These are phyloP conservation scores for Lycocorax pyrrhopterus DNA, from an alignment of 2,113 vertebrate genomes.

Conservation along the genomic window DNA sequence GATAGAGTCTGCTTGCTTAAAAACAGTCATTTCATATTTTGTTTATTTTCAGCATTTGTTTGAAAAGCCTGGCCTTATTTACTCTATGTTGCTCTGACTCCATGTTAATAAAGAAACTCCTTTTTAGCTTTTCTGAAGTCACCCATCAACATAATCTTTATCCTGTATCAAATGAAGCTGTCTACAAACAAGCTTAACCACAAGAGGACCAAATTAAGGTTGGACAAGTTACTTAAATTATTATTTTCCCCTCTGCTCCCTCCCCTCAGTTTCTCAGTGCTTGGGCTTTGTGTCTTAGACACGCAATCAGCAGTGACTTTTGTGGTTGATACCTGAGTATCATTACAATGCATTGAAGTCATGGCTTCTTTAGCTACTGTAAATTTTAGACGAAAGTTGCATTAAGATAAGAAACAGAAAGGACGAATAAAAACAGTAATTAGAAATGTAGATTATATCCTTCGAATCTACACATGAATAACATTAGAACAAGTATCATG, in stretches of 20 bases:
- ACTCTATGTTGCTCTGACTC: not conserved
- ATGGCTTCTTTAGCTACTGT: not conserved
- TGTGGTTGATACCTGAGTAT: not conserved
- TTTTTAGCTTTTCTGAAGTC: not conserved
- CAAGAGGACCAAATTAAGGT: not conserved
- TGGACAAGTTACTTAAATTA: not conserved
- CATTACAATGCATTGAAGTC: not conserved
- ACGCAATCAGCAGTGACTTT: not conserved
- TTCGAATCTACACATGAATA: not conserved
- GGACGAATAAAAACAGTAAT: not conserved
- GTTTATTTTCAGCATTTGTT: conserved; percentile 11
- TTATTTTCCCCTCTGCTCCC: too few species aligned
- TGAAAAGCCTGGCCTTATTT: not conserved
- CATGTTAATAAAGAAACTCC: not conserved
- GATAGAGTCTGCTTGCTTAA: not conserved
- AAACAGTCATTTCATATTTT: not conserved
- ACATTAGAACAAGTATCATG: not conserved
- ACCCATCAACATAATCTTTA: not conserved
- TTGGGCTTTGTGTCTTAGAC: not conserved
- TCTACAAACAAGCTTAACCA: not conserved
- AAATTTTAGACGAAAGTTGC: not conserved
- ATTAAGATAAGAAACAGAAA: not conserved
- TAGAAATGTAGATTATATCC: conserved; percentile 1
- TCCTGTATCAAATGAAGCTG: not conserved
- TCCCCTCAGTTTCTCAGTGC: not conserved